Evolutionary conservation across 2,113 vertebrate species (phyloP).

Genomic region (Corvus cornix): DNA sequence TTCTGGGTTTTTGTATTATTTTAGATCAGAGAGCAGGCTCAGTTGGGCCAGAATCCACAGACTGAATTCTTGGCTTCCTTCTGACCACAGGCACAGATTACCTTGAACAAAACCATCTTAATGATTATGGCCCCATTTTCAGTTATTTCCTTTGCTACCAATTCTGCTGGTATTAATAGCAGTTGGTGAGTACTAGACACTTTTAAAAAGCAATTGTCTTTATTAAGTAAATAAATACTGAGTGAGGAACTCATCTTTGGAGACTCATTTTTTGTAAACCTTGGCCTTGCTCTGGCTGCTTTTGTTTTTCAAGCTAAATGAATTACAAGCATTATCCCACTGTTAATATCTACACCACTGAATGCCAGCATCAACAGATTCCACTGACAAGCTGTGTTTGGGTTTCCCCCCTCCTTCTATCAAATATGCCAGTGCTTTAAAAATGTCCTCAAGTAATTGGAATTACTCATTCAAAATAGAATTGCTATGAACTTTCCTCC

Average conservation of each 20-base stretch:
- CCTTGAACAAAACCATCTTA: not conserved
- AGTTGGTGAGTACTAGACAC: not conserved
- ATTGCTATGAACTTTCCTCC: not conserved
- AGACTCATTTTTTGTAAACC: not conserved
- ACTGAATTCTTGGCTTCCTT: not conserved
- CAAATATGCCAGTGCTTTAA: not conserved
- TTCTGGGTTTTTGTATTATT: accelerated
- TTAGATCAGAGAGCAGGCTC: not conserved
- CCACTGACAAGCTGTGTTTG: not conserved
- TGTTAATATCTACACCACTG: not conserved
- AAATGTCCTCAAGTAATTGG: not conserved
- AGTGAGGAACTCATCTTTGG: not conserved
- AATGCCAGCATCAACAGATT: not conserved
- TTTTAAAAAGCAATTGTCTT: not conserved
- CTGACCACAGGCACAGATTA: not conserved
- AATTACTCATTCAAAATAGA: not conserved
- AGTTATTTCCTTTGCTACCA: not conserved
- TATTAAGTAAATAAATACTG: not conserved
- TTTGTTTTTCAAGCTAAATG: not conserved
- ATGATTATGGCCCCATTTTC: not conserved
- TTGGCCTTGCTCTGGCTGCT: not conserved
- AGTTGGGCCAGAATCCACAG: not conserved
- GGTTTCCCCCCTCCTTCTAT: not conserved
- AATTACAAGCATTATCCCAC: not conserved
- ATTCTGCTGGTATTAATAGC: not conserved